Base-by-base conservation (phyloP, 2,888 invertebrate genomes). In the Malacosoma neustria region DNA sequence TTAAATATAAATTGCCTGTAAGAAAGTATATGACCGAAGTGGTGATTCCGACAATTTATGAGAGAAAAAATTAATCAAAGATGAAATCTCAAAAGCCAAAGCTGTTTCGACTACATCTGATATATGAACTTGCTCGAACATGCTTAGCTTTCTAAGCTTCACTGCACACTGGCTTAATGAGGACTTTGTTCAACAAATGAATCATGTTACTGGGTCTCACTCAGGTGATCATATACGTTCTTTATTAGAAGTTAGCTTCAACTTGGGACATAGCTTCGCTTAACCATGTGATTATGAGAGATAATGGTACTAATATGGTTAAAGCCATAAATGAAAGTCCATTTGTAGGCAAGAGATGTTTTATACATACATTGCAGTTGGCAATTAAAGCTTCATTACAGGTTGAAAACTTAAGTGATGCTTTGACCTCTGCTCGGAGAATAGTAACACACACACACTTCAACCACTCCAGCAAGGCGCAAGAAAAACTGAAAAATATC, bases 101-200 rank as follows among this genome's bases (percentile, higher is more conserved):
- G 35, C 32, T 35, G 13, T 37, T 29, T 34, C 34, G n/a, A 38
- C 34, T 11, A 38, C 36, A 29, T 22, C 30, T 31, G 15, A 31
- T 35, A 35, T 42, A 12, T 39, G 42, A 37, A 42, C 39, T 22
- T 42, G 39, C 35, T 12, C 30, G 33, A 39, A 42, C 35, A 31
- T 42, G 32, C 15, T 37, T 9, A 13, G 39, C 13, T 42, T 42
- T 35, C 12, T 42, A 35, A 42, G 39, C 33, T 42, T 30, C 33
- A 42, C 39, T 15, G 42, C 40, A 29, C 42, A 42, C 40, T 42
- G 40, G 39, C 38, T 42, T 9, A 13, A 40, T 29, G 36, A 40
- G 11, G 32, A 36, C 12, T 42, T 43, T 39, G 41, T 13, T 9
- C 29, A 41, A 11, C 41, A 43, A 32, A 43, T 41, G 34, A 30